Evolutionary conservation across 2,113 vertebrate genomes (phyloP), one percentile per base, ranked within the genome.

Genomic region (Rhinopomastus cyanomelas): DNA sequence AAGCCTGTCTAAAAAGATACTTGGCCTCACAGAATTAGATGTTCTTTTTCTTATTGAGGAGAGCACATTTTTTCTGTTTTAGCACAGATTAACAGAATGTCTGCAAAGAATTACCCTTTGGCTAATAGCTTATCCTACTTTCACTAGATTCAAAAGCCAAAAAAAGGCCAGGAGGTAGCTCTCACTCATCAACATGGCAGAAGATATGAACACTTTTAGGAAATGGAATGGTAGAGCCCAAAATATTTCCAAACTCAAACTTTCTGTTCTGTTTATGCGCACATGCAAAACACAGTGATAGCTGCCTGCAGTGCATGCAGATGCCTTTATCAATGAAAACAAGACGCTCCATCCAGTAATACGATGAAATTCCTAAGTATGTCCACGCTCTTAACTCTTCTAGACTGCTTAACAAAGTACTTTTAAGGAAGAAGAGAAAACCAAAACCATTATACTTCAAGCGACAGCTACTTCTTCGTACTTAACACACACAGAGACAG

Each of bases 11-110:
- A 22, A 56, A 59, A 67, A 78, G 5, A 7, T 61, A 20, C 18
- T 82, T 32, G 60, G 7, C 19, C 17, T 72, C 57, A 32, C 36
- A 52, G 27, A 81, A 81, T 67, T 34, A 60, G 5, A 18, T 42
- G 39, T 10, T 44, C 3, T 19, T 75, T 44, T 80, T 59, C 56
- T 52, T 34, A 93, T 12, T 17, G 56, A 64, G 39, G 21, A 22
- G 5, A 1, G 0, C 1, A 9, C 9, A 21, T 66, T 60, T 34
- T 48, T 55, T 62, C 3, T 0, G 15, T 69, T 81, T 67, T 71
- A 77, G 51, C 42, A 34, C 80, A 60, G 14, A 61, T 12, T 26
- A 78, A 78, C 7, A 59, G 16, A 66, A 7, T 62, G 81, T 32
- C 34, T 65, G 16, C 23, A 7, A 52, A 61, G 36, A 30, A 65